Conservation (phyloP, 2,113 vertebrate species). For the Helogale parvula region DNA sequence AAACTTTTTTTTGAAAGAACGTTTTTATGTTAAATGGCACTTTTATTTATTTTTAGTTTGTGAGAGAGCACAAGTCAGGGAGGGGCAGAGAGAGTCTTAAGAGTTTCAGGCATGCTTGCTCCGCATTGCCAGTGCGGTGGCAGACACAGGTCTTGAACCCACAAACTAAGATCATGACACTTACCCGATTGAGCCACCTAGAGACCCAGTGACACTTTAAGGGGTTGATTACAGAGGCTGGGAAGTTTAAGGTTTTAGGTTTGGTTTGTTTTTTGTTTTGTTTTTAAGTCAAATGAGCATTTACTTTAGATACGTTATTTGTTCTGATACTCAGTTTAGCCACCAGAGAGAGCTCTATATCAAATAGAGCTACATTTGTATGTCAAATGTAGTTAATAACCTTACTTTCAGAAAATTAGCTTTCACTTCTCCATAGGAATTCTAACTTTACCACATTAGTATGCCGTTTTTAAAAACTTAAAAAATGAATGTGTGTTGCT, state of each 20-base stretch:
- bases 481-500: background rate
- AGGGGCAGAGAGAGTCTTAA: too few relatives aligned
- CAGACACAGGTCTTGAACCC: too few relatives aligned
- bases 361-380: too few relatives aligned
- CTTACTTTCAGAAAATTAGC: background rate
- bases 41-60: too few relatives aligned
- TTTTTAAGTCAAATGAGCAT: background rate
- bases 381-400: too few relatives aligned
- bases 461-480: background rate
- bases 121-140: too few relatives aligned
- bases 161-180: too few relatives aligned
- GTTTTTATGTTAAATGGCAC: background rate
- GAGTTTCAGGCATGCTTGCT: too few relatives aligned
- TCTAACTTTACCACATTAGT: background rate
- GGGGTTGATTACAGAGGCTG: background rate
- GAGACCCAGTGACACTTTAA: background rate
- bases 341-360: slow-evolving; percentile 41
- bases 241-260: background rate
- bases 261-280: background rate
- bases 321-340: background rate
- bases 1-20: background rate
- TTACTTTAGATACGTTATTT: background rate
- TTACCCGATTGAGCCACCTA: too few relatives aligned
- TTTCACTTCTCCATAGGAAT: accelerated
- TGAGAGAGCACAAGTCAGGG: too few relatives aligned